Conservation (phyloP, 2,888 invertebrate genomes). For the Luffia ferchaultella region DNA sequence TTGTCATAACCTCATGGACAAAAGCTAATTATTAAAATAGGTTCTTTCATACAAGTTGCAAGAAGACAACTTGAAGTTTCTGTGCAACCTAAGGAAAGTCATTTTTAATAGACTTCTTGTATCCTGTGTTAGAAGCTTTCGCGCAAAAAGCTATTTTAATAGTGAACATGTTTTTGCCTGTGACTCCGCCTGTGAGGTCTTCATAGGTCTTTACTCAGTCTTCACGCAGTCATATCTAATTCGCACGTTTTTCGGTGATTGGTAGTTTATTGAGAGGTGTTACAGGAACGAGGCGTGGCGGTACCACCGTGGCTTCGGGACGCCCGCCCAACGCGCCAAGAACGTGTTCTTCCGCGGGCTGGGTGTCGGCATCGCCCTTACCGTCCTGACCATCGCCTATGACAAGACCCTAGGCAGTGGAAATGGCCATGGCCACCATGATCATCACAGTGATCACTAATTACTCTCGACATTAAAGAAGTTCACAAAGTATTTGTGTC, state of each 20-base stretch:
- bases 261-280: slow-evolving; percentile 6
- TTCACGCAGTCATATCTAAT: background rate
- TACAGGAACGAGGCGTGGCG: slow-evolving; percentile 86
- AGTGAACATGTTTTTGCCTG: background rate
- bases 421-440: slow-evolving; percentile 40
- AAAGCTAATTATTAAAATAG: background rate
- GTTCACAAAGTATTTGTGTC: background rate
- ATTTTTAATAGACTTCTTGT: background rate
- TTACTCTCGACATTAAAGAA: background rate
- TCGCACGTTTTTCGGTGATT: background rate
- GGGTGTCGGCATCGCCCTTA: slow-evolving; percentile 64
- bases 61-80: no score
- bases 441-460: slow-evolving; percentile 9
- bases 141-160: background rate
- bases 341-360: slow-evolving; percentile 71
- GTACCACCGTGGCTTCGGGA: slow-evolving; percentile 71
- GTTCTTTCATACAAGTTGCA: background rate
- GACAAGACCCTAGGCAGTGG: slow-evolving; percentile 28
- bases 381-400: slow-evolving; percentile 30
- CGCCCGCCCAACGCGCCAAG: slow-evolving; percentile 39
- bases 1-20: background rate
- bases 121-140: background rate
- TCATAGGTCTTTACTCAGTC: background rate
- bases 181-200: background rate
- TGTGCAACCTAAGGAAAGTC: no score